A percentile compares a stretch with the other conserved stretches of the same genome.
Conservation (phyloP, 1,140 invertebrate species). For the Hyles vespertilio region DNA sequence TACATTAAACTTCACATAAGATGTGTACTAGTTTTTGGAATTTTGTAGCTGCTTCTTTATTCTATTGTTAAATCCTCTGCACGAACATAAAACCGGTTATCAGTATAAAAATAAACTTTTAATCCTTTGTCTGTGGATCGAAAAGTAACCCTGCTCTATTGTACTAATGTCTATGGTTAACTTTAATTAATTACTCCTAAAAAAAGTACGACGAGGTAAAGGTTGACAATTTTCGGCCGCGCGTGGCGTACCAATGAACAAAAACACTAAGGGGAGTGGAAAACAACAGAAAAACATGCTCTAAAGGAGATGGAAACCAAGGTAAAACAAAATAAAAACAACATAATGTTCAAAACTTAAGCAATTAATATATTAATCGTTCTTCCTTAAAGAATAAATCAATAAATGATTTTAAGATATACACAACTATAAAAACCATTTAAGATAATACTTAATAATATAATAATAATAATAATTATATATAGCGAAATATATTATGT, state of each 20-base stretch:
- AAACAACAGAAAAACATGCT: conserved; percentile 38
- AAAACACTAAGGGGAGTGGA: conserved; percentile 38
- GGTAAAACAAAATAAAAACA: conserved; percentile 64
- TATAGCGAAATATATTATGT: conserved; percentile 81
- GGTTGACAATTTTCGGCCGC: conserved; percentile 66
- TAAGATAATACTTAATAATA: conserved; percentile 73
- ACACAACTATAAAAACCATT: conserved; percentile 76
- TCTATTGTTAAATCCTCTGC: conserved; percentile 65
- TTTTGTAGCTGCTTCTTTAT: conserved; percentile 59
- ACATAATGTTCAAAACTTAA: conserved; percentile 72
- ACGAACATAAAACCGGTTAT: conserved; percentile 72
- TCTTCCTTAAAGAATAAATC: conserved; percentile 73
- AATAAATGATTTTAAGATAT: conserved; percentile 75
- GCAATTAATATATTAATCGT: conserved; percentile 75
- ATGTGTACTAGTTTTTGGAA: conserved; percentile 65
- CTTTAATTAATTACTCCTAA: conserved; percentile 73
- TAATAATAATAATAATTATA: conserved; percentile 76
- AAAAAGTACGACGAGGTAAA: conserved; percentile 72
- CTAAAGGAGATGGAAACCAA: conserved; percentile 48
- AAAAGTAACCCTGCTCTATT: conserved; percentile 76
- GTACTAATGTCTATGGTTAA: conserved; percentile 73
- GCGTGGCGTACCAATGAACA: conserved; percentile 43
- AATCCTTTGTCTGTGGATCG: conserved; percentile 70
- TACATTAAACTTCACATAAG: conserved; percentile 57
- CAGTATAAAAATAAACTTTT: conserved; percentile 73